These are phyloP conservation scores for Ageneiosus marmoratus DNA, from an alignment of 2,113 vertebrate species.

Conservation along the genomic window DNA sequence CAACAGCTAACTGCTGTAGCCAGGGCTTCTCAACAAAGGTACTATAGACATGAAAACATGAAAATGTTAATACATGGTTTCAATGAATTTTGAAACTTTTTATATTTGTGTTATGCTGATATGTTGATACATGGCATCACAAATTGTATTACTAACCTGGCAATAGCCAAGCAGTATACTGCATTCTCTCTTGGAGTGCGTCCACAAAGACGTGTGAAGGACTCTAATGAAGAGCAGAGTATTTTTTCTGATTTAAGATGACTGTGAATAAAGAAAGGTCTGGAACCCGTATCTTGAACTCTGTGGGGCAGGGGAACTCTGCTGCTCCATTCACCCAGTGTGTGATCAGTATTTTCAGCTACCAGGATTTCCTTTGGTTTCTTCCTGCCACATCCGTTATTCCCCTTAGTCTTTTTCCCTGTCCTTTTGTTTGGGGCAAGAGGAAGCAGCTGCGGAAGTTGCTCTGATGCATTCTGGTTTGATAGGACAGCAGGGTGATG, in stretches of 20 bases:
- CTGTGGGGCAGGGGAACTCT: constrained; percentile 64
- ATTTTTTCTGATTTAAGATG: constrained; percentile 44
- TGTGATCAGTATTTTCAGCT: constrained; percentile 44
- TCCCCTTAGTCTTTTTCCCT: constrained; percentile 28
- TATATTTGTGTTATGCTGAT: background rate
- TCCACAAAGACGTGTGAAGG: constrained; percentile 61
- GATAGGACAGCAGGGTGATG: background rate
- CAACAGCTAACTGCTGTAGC: background rate
- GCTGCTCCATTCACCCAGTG: constrained; percentile 46
- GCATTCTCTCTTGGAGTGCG: constrained; percentile 62
- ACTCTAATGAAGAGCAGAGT: constrained; percentile 53
- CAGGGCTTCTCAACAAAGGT: background rate
- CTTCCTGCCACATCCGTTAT: constrained; percentile 13
- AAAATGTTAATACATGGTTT: background rate
- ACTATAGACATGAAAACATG: background rate
- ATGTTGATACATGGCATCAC: background rate
- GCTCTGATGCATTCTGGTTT: constrained; percentile 29
- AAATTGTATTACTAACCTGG: constrained; percentile 70
- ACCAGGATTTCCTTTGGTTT: background rate
- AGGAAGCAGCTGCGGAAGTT: constrained; percentile 54
- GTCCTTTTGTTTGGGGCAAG: constrained; percentile 15
- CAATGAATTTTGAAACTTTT: background rate
- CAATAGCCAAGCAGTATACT: constrained; percentile 60
- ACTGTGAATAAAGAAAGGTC: constrained; percentile 48
- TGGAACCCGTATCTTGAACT: constrained; percentile 43